Evolutionary conservation across 2,888 invertebrate genomes (phyloP).

Genomic region (Rapana venosa): DNA sequence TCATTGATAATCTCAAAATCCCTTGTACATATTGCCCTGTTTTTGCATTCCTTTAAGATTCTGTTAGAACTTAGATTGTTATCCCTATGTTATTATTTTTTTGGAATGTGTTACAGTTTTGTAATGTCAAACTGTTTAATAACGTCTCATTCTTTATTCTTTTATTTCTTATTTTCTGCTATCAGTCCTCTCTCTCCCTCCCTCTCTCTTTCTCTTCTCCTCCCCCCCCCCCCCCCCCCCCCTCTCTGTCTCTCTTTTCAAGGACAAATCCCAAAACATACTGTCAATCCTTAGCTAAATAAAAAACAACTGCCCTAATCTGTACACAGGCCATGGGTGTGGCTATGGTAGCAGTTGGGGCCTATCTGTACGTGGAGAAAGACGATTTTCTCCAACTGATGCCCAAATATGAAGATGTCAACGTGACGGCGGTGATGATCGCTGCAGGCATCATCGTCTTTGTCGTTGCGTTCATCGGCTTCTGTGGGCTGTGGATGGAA

Average conservation of each 20-base stretch:
- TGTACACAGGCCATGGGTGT: constrained; percentile 85
- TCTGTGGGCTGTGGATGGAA: constrained; percentile 90
- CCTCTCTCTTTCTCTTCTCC: neutral
- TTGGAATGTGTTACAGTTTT: no score
- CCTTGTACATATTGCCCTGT: no score
- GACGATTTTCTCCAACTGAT: constrained; percentile 85
- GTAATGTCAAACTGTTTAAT: no score
- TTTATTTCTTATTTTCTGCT: no score
- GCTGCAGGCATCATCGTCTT: constrained; percentile 86
- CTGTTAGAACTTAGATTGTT: no score
- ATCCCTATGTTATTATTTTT: no score
- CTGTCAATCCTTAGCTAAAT: no score
- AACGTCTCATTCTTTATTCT: no score
- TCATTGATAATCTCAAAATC: no score
- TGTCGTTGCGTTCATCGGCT: constrained; percentile 88
- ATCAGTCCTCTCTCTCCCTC: neutral
- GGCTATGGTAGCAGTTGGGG: constrained; percentile 86
- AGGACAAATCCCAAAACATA: no score
- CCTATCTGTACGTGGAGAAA: constrained; percentile 86
- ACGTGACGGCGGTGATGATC: constrained; percentile 87
- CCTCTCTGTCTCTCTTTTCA: neutral
- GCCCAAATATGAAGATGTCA: constrained; percentile 85
- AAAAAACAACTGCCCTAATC: no score
- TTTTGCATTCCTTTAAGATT: no score
- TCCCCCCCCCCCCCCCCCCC: neutral